Evolutionary conservation across 2,797 vertebrate species (phyloP), one percentile per base, ranked within the genome.

Genomic region (Perdix hodgsoniae): DNA sequence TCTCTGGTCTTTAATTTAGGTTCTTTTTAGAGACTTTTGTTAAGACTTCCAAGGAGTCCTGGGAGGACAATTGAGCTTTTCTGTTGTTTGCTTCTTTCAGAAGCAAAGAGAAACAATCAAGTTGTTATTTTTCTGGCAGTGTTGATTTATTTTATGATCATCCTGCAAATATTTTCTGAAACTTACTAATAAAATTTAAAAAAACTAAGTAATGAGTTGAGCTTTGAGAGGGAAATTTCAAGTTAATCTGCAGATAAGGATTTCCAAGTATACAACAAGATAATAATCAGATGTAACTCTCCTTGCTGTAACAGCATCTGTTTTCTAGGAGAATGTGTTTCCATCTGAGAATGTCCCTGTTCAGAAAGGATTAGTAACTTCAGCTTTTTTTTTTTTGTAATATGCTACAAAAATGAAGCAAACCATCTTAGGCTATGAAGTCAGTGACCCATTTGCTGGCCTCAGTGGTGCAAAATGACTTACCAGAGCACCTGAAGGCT

Each of bases 11-110:
- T 96, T 83, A 85, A 93, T 92, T 95, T 94, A 89, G 91, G 91
- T 95, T 89, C 90, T 87, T 94, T 94, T 96, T 95, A 94, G 94
- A 95, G 86, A 94, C 84, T 94, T 96, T 91, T 96, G 84, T 93
- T 96, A 94, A 96, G 93, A 94, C 78, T 94, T 94, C 59, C 79
- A 91, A 94, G 83, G 92, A 81, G 74, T 86, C 96, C 95, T 96
- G 76, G 91, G 95, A 95, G 96, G 65, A 93, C 93, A 88, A 92
- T 94, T 93, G 93, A 92, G 93, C 82, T 86, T 96, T 97, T 95
- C 96, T 96, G 78, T 52, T 15, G 9, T 17, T 52, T 54, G 6
- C 29, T 27, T 29, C 17, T 94, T 92, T 35, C 57, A 89, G 79
- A 94, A 91, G 75, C 86, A 86, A 85, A 67, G 69, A 92, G 82